A percentile compares a stretch with the other conserved stretches of the same genome.
These are phyloP conservation scores for Lycia hirtaria DNA, from an alignment of 2,888 invertebrate genomes.

Conservation along the genomic window DNA sequence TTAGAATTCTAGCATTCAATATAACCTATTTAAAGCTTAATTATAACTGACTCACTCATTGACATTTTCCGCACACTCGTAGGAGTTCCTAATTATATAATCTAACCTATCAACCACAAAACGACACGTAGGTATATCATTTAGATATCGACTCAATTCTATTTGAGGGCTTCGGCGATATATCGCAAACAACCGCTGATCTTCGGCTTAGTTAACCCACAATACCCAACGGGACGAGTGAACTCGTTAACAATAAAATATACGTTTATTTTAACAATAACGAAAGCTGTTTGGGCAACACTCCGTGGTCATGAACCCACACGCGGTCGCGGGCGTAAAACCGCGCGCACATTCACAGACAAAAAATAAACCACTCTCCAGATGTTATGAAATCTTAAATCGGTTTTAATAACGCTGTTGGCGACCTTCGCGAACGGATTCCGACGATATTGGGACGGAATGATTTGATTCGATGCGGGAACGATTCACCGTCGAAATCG, in stretches of 20 bases:
- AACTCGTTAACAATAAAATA: conserved; percentile 33
- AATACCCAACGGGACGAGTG: conserved; percentile 22
- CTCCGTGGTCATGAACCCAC: conserved; percentile 50
- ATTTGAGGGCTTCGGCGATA: not conserved
- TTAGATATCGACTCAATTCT: no score
- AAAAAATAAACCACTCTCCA: conserved; percentile 36
- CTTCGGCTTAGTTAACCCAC: not conserved
- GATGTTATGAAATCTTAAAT: conserved; percentile 38
- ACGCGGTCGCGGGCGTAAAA: conserved; percentile 36
- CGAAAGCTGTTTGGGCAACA: conserved; percentile 43
- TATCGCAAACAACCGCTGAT: conserved; percentile 9
- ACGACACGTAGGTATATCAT: not conserved
- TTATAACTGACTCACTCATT: no score
- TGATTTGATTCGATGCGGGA: conserved; percentile 25
- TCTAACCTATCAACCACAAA: no score
- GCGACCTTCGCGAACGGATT: conserved; percentile 35
- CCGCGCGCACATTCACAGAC: conserved; percentile 18
- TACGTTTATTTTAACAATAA: conserved; percentile 43
- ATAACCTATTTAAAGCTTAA: no score
- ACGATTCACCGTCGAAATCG: conserved; percentile 9
- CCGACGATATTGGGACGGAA: conserved; percentile 23
- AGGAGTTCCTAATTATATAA: no score
- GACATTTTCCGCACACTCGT: no score
- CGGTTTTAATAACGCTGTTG: conserved; percentile 30
- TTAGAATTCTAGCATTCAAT: no score